phyloP scores from a whole-genome alignment of 2,888 invertebrate genomes.

The Drosophila mimetica region DNA sequence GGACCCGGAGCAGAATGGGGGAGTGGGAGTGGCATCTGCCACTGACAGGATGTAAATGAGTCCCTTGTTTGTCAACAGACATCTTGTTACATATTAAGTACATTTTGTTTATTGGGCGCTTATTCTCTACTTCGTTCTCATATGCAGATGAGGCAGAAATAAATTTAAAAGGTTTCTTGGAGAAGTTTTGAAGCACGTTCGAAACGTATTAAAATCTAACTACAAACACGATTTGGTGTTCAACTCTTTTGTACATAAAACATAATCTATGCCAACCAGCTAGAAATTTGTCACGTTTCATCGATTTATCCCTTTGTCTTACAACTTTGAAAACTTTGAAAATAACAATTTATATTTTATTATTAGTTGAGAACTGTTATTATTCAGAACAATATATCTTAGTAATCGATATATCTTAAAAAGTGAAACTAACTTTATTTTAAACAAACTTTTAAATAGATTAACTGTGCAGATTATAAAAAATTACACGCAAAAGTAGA shows the following conservation, averaged over 20 bases:
- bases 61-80: constrained; percentile 76
- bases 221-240: constrained; percentile 18
- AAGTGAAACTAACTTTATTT: too few relatives aligned
- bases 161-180: constrained; percentile 1
- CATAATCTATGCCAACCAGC: neutral
- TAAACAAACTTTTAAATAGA: neutral
- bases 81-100: constrained; percentile 67
- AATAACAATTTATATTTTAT: neutral
- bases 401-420: too few relatives aligned
- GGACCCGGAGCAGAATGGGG: constrained; percentile 10
- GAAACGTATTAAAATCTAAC: constrained; percentile 17
- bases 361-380: neutral
- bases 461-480: neutral
- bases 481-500: neutral
- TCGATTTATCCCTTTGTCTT: constrained; percentile 5
- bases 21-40: constrained; percentile 34
- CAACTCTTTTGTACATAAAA: constrained; percentile 4
- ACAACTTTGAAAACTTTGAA: neutral
- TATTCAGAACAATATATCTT: neutral
- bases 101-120: constrained; percentile 29
- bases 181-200: constrained; percentile 20
- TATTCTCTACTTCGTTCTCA: constrained; percentile 3
- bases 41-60: constrained; percentile 69
- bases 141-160: constrained; percentile 7
- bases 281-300: constrained; percentile 22